Conservation (phyloP, 1,140 invertebrate species). For the Brachionus manjavacas region DNA sequence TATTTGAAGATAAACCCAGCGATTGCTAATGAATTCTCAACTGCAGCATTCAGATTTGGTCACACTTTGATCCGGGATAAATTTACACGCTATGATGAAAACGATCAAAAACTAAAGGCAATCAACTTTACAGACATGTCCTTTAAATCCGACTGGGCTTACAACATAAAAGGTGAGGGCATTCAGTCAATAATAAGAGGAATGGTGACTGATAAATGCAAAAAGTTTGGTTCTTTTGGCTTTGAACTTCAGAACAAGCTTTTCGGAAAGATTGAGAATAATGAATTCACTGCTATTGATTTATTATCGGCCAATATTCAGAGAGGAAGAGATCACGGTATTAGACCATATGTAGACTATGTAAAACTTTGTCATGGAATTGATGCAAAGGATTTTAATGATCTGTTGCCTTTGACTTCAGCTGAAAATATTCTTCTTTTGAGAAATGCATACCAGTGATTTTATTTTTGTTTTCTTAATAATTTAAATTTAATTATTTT, state of each 20-base stretch:
- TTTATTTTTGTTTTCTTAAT: not conserved
- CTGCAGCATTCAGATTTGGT: slow-evolving; percentile 42
- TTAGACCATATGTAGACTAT: slow-evolving; percentile 84
- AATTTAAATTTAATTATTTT: not conserved
- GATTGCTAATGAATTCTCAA: slow-evolving; percentile 29
- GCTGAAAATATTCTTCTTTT: not conserved
- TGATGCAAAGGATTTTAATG: not conserved
- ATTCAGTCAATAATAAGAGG: slow-evolving; percentile 18
- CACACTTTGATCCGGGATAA: not conserved
- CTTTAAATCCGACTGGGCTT: slow-evolving; percentile 19
- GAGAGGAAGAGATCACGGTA: slow-evolving; percentile 82
- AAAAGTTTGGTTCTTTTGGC: slow-evolving; percentile 19
- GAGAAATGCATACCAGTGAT: not conserved
- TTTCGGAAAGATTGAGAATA: slow-evolving; percentile 28
- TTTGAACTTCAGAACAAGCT: slow-evolving; percentile 14
- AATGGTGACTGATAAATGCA: not conserved
- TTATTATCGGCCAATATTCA: slow-evolving; percentile 94
- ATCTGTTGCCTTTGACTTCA: not conserved
- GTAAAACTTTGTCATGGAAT: slow-evolving; percentile 16
- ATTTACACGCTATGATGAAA: not conserved
- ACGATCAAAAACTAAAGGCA: not conserved
- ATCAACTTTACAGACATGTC: not conserved
- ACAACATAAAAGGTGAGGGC: not conserved
- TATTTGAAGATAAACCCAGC: not conserved
- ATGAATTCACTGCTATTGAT: slow-evolving; percentile 64